Conservation (phyloP, 2,113 vertebrate genomes). For the Prolemur simus region DNA sequence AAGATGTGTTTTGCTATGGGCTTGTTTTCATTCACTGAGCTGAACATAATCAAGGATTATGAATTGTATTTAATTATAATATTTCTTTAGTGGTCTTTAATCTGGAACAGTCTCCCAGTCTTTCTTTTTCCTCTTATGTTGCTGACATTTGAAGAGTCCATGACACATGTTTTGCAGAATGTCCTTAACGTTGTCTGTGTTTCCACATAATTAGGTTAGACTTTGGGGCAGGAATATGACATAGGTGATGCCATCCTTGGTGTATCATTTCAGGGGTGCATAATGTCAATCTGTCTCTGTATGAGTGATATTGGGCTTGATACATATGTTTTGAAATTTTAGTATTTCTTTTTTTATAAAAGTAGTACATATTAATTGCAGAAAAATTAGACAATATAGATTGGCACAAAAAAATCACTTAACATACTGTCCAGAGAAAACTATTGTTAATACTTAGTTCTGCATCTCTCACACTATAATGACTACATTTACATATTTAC, state of each 20-base stretch:
- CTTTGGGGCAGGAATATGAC: not conserved
- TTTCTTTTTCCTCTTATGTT: not conserved
- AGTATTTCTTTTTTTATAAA: not conserved
- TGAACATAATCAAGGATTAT: not conserved
- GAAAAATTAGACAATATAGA: not conserved
- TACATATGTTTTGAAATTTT: not conserved
- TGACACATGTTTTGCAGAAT: not conserved
- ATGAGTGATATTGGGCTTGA: not conserved
- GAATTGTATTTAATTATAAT: not conserved
- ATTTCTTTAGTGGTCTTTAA: not conserved
- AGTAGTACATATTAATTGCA: not conserved
- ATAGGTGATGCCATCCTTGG: not conserved
- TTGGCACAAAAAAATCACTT: not conserved
- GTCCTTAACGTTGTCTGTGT: not conserved
- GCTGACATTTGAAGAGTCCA: not conserved
- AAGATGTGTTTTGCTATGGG: not conserved
- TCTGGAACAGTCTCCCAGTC: not conserved
- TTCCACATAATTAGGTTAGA: not conserved
- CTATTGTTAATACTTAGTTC: not conserved
- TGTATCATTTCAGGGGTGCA: not conserved
- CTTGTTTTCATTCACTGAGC: constrained; percentile 16
- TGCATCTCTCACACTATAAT: not conserved
- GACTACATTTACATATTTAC: not conserved
- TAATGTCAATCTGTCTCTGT: not conserved
- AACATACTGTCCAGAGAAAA: not conserved